Percentiles rank a stretch among this genome's conserved stretches.
Conservation (phyloP, 2,113 vertebrate species). For the Cyphomyrus plagiostoma region DNA sequence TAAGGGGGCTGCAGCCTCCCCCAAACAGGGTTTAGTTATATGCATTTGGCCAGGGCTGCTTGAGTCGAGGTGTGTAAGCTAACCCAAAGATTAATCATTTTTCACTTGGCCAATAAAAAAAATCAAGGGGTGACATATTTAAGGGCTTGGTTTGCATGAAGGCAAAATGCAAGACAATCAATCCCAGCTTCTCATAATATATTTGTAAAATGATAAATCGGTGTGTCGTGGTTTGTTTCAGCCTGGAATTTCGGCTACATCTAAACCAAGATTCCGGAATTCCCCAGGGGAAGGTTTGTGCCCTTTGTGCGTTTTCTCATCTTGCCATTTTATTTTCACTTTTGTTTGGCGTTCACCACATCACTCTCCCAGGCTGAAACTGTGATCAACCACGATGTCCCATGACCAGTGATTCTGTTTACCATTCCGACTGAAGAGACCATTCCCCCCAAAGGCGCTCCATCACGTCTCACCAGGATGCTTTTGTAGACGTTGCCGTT, state of each 20-base stretch:
- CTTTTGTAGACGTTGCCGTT: constrained; percentile 79
- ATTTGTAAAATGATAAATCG: neutral
- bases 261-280: neutral
- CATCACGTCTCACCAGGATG: constrained; percentile 66
- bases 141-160: neutral
- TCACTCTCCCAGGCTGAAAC: neutral
- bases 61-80: neutral
- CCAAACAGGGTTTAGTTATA: neutral
- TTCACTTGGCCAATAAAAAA: neutral
- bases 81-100: neutral
- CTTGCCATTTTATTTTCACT: neutral
- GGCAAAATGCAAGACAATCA: neutral
- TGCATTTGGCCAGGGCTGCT: neutral
- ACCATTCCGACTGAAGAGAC: neutral
- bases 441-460: neutral
- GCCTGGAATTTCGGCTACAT: neutral
- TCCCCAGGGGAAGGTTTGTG: neutral
- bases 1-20: neutral
- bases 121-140: neutral
- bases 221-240: neutral
- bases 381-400: neutral
- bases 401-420: neutral
- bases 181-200: neutral
- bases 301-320: neutral
- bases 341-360: neutral